Evolutionary conservation across 2,113 vertebrate genomes (phyloP), one percentile per base, ranked within the genome.

Genomic region (Polyodon spathula): DNA sequence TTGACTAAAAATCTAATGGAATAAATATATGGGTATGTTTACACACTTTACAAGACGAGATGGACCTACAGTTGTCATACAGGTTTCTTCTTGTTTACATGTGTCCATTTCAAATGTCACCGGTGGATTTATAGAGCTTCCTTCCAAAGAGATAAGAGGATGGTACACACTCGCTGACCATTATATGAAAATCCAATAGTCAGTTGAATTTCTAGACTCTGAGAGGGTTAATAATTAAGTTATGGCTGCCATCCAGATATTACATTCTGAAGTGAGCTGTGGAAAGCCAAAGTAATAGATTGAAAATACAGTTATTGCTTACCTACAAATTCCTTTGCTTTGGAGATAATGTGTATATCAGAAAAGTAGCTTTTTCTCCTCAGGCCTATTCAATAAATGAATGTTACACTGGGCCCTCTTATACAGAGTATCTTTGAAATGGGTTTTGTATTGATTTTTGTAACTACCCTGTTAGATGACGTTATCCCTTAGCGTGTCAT

Each of bases 361-460:
- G 81, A 84, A 83, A 86, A 84, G 79, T 84, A 84, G 83, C 61
- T 61, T 64, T 80, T 74, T 81, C 76, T 72, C 85, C 86, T 74
- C 79, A 84, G 86, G 86, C 86, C 84, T 87, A 87, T 84, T 87
- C 83, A 84, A 89, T 87, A 89, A 88, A 87, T 89, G 84, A 87
- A 81, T 76, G 72, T 86, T 89, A 84, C 80, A 87, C 82, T 74
- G 59, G 78, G 80, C 86, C 84, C 82, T 86, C 79, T 86, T 38
- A 42, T 38, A 78, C 75, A 71, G 77, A 86, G 81, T 85, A 84
- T 88, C 86, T 86, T 85, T 84, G 84, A 86, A 89, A 90, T 90
- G 86, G 87, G 80, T 87, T 90, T 90, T 88, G 86, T 90, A 90
- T 90, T 89, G 88, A 90, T 90, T 89, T 90, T 86, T 86, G 84